Conservation (phyloP, 1,140 invertebrate genomes). For the Lerema accius region DNA sequence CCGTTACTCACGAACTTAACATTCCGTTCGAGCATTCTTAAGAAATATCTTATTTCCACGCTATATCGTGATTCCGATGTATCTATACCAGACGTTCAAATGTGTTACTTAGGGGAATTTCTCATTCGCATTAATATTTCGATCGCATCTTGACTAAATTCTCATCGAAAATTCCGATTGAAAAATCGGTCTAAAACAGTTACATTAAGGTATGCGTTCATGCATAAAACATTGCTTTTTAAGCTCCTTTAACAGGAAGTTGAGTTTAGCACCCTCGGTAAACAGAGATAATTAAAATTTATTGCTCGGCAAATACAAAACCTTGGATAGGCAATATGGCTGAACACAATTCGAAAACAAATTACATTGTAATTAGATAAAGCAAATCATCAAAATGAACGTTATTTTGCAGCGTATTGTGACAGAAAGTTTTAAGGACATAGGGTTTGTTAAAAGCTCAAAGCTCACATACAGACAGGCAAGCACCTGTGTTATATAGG, state of each 20-base stretch:
- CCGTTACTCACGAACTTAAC: conserved; percentile 67
- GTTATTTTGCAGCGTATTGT: not conserved
- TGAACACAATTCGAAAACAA: not conserved
- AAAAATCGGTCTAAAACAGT: conserved; percentile 29
- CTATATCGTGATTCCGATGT: conserved; percentile 62
- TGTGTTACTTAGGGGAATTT: conserved; percentile 21
- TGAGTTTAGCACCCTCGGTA: conserved; percentile 12
- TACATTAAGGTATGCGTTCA: conserved; percentile 25
- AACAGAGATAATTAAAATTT: conserved; percentile 23
- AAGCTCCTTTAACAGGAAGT: conserved; percentile 5
- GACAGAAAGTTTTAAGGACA: conserved; percentile 16
- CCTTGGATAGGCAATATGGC: not conserved
- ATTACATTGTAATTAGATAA: too few relatives aligned
- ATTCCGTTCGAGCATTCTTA: conserved; percentile 57
- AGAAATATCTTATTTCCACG: conserved; percentile 72
- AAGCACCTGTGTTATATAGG: conserved; percentile 39
- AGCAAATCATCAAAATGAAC: too few relatives aligned
- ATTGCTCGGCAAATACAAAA: conserved; percentile 6
- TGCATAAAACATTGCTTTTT: conserved; percentile 26
- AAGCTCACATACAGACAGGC: conserved; percentile 50
- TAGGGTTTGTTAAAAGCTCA: conserved; percentile 41
- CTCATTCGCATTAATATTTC: conserved; percentile 46
- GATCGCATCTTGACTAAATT: conserved; percentile 43
- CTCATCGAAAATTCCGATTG: conserved; percentile 40
- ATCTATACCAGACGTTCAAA: conserved; percentile 44